Evolutionary conservation across 2,113 vertebrate genomes (phyloP), one percentile per base, ranked within the genome.

Genomic region (Lonchura striata): DNA sequence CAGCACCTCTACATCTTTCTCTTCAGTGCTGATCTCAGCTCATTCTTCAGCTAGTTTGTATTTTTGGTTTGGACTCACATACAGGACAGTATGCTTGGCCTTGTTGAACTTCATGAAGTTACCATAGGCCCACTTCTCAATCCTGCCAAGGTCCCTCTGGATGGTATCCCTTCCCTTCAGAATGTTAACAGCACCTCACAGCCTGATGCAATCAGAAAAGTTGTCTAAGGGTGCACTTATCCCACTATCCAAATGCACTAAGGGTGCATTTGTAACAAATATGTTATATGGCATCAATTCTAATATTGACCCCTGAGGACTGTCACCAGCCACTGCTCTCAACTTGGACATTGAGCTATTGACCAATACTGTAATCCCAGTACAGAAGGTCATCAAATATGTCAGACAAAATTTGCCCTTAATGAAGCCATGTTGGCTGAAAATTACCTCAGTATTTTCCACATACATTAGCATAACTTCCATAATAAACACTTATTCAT

Each of bases 401-500:
- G 3, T 66, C 16, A 66, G 42, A 47, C 10, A 75, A 75, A 56
- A 65, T 49, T 41, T 57, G 7, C 33, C 42, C 30, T 35, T 49
- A n/a, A 28, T 41, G 70, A 35, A 41, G 15, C 13, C 16, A 3
- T 50, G 6, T 25, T 59, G 16, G 44, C 25, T 76, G 52, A 50
- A 35, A 50, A 11, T 6, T 15, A 85, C 19, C 9, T 47, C 50
- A n/a, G 52, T 57, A 24, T 57, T 75, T 84, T 54, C 28, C 35
- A 24, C 3, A 3, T 35, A 39, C 10, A 13, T 42, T 50, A 75
- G 16, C 24, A 21, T 41, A 16, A 42, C 30, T 75, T 75, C 30
- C 70, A 64, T 86, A 44, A 69, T 82, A 91, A 97, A 96, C 27
- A 80, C 52, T 12, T 77, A 94, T 68, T 82, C 35, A 57, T 87